phyloP scores from a whole-genome alignment of 1,140 invertebrate species.

The Bombus impatiens region DNA sequence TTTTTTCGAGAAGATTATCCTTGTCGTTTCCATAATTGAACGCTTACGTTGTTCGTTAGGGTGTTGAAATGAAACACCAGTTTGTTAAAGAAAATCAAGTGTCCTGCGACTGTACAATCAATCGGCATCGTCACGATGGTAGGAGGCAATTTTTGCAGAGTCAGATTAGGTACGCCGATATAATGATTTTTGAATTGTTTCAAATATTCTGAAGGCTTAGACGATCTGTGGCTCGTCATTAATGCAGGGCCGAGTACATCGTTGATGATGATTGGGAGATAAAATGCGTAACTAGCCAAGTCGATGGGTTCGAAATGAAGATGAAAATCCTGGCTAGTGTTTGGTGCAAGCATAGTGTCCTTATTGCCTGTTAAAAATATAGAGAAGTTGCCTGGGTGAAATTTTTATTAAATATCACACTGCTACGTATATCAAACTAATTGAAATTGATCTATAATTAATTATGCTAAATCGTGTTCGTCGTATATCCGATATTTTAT shows the following conservation, averaged over 20 bases:
- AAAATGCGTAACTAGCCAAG: slow-evolving; percentile 62
- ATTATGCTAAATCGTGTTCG: too few species aligned
- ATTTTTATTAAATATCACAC: too few species aligned
- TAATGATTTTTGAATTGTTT: slow-evolving; percentile 36
- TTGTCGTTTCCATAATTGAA: too few species aligned
- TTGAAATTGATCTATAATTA: too few species aligned
- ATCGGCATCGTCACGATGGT: slow-evolving; percentile 56
- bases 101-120: slow-evolving; percentile 46
- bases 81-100: slow-evolving; percentile 60
- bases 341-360: slow-evolving; percentile 20
- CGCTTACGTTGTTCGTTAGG: slow-evolving; percentile 33
- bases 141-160: slow-evolving; percentile 20
- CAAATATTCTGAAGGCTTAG: slow-evolving; percentile 38
- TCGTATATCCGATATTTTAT: too few species aligned
- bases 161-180: slow-evolving; percentile 6
- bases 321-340: slow-evolving; percentile 52
- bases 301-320: slow-evolving; percentile 73
- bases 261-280: slow-evolving; percentile 73
- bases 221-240: slow-evolving; percentile 27
- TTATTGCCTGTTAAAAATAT: slow-evolving; percentile 9
- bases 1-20: background rate
- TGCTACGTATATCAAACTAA: too few species aligned
- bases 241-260: slow-evolving; percentile 65
- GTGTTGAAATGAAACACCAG: slow-evolving; percentile 54
- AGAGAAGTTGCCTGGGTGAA: too few species aligned